Percentiles rank a stretch among this genome's conserved stretches.
These are phyloP conservation scores for Biston stratarius DNA, from an alignment of 2,888 invertebrate species.

Conservation along the genomic window DNA sequence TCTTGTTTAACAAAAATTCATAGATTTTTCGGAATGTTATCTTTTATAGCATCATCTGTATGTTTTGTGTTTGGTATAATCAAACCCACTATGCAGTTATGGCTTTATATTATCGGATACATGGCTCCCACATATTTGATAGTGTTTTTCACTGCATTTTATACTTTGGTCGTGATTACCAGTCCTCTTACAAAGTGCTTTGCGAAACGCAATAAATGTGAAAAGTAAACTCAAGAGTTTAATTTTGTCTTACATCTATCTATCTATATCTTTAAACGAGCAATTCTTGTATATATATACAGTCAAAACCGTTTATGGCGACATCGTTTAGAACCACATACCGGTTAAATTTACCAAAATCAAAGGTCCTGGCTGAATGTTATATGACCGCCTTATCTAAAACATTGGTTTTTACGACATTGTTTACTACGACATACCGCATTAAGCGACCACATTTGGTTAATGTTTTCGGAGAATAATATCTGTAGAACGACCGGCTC, in stretches of 20 bases:
- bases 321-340: too few relatives aligned
- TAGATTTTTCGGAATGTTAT: slow-evolving; percentile 44
- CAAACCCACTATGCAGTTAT: slow-evolving; percentile 49
- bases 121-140: slow-evolving; percentile 41
- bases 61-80: slow-evolving; percentile 58
- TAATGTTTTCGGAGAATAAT: too few relatives aligned
- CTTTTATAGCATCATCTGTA: slow-evolving; percentile 50
- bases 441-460: too few relatives aligned
- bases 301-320: too few relatives aligned
- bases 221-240: slow-evolving; percentile 1
- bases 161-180: slow-evolving; percentile 50
- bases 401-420: too few relatives aligned
- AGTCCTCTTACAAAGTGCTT: slow-evolving; percentile 41
- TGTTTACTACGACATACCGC: too few relatives aligned
- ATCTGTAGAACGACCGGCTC: too few relatives aligned
- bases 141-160: slow-evolving; percentile 52
- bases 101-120: slow-evolving; percentile 48
- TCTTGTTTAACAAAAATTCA: slow-evolving; percentile 6
- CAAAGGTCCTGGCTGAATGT: too few relatives aligned
- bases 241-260: not conserved
- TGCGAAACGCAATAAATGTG: not conserved
- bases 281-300: too few relatives aligned
- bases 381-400: too few relatives aligned
- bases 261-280: too few relatives aligned
- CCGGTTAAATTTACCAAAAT: too few relatives aligned